These are phyloP conservation scores for Gryon sp. DNA, from an alignment of 1,140 invertebrate species.

Conservation along the genomic window DNA sequence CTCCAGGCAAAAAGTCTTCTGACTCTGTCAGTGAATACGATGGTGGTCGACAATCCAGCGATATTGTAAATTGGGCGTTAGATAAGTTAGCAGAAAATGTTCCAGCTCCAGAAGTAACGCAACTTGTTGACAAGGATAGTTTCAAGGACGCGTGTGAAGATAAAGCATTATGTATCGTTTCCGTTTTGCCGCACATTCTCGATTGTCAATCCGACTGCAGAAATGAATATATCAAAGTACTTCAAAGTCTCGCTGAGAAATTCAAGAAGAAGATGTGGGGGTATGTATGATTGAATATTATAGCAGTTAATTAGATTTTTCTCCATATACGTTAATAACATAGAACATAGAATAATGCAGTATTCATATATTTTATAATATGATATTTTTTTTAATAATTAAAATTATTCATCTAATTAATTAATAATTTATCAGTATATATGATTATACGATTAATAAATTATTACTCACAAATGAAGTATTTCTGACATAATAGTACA, in stretches of 20 bases:
- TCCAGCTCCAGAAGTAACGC: constrained; percentile 91
- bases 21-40: constrained; percentile 88
- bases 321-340: too few relatives aligned
- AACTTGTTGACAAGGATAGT: constrained; percentile 82
- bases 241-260: constrained; percentile 91
- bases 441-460: too few relatives aligned
- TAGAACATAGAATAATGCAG: too few relatives aligned
- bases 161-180: constrained; percentile 94
- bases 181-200: constrained; percentile 96
- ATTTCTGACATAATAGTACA: too few relatives aligned
- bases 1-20: constrained; percentile 87
- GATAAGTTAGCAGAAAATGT: constrained; percentile 93
- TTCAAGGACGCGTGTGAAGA: constrained; percentile 90
- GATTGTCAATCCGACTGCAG: constrained; percentile 98
- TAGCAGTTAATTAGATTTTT: too few relatives aligned
- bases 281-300: constrained; percentile 79
- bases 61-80: constrained; percentile 95
- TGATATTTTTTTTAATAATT: too few relatives aligned
- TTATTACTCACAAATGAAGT: too few relatives aligned
- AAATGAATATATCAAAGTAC: constrained; percentile 90
- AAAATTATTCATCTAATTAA: too few relatives aligned
- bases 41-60: constrained; percentile 93
- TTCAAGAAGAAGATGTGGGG: constrained; percentile 98
- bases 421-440: too few relatives aligned
- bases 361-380: too few relatives aligned